These are phyloP conservation scores for Phodopus roborovskii DNA, from an alignment of 2,113 vertebrate genomes.

Conservation along the genomic window DNA sequence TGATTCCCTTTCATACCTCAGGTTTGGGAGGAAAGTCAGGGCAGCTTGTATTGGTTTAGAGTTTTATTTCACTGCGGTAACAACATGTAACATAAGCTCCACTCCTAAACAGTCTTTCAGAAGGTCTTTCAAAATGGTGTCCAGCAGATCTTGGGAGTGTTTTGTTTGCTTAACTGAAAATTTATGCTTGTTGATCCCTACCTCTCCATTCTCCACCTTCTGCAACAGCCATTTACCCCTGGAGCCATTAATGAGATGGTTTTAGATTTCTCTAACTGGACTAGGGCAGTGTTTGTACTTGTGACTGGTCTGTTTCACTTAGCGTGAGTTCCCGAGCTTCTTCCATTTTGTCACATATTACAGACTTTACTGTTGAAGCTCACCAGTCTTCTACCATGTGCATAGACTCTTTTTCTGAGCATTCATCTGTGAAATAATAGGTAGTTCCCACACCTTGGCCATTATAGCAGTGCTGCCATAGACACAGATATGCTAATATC, in stretches of 20 bases:
- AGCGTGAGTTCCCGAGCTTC: not conserved
- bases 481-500: not conserved
- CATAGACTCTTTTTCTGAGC: not conserved
- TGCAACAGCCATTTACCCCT: not conserved
- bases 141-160: not conserved
- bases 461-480: not conserved
- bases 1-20: not conserved
- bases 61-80: not conserved
- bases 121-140: not conserved
- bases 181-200: not conserved
- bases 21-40: not conserved
- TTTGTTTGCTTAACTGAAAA: not conserved
- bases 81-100: not conserved
- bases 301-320: not conserved
- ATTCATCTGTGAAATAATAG: not conserved
- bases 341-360: not conserved
- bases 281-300: not conserved
- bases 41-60: not conserved
- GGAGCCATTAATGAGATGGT: not conserved
- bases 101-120: not conserved
- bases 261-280: not conserved
- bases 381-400: not conserved
- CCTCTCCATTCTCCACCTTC: not conserved
- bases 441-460: not conserved
- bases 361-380: not conserved